phyloP scores from a whole-genome alignment of 1,140 invertebrate species.

The Mactra quadrangularis region DNA sequence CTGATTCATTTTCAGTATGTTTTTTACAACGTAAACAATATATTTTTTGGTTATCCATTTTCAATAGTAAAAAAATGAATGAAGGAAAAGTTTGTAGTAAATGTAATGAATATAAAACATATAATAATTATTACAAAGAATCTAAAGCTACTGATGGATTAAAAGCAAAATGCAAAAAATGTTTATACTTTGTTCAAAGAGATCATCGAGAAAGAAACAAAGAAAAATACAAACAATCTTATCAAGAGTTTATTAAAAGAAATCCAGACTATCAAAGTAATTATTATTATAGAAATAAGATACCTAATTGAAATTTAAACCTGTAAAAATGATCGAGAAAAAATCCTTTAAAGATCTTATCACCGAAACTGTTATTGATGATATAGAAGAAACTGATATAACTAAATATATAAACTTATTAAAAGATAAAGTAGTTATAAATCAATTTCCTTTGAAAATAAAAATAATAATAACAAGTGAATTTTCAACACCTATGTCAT shows the following conservation, averaged over 20 bases:
- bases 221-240: constrained; percentile 18
- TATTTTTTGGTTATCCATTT: constrained; percentile 11
- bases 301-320: constrained; percentile 34
- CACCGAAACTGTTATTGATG: constrained; percentile 20
- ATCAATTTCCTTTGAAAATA: background rate
- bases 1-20: too few relatives aligned
- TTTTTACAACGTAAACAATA: too few relatives aligned
- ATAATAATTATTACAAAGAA: constrained; percentile 51
- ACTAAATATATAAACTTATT: constrained; percentile 51
- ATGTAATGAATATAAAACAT: constrained; percentile 54
- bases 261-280: constrained; percentile 43
- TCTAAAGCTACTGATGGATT: constrained; percentile 20
- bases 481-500: background rate
- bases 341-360: constrained; percentile 42
- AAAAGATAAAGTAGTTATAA: background rate
- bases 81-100: constrained; percentile 52
- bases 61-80: constrained; percentile 14
- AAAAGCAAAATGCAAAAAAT: constrained; percentile 45
- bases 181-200: constrained; percentile 17
- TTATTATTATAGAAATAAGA: too few relatives aligned
- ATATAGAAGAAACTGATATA: constrained; percentile 51
- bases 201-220: constrained; percentile 20
- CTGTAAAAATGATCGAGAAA: constrained; percentile 51
- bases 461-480: background rate
- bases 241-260: constrained; percentile 58